Conservation (phyloP, 2,113 vertebrate species). For the Dipodomys ordii region DNA sequence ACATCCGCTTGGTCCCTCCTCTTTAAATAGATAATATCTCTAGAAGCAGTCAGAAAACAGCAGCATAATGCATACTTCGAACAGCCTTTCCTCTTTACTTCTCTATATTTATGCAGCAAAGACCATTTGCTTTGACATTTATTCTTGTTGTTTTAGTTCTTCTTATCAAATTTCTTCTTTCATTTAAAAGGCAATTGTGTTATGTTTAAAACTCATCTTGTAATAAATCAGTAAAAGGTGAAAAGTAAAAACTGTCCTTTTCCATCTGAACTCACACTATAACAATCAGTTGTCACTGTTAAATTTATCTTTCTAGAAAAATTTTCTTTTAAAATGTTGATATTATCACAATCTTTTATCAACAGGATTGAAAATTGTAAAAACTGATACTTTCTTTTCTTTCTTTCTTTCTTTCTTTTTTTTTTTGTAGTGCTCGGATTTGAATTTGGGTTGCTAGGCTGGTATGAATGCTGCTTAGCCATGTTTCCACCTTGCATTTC, state of each 20-base stretch:
- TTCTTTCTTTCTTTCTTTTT: too few relatives aligned
- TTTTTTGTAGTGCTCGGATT: too few relatives aligned
- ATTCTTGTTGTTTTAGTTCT: background rate
- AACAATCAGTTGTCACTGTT: background rate
- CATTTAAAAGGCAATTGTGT: constrained; percentile 18
- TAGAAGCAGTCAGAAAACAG: background rate
- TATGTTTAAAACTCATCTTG: constrained; percentile 38
- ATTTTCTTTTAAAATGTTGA: background rate
- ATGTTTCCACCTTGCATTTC: constrained; percentile 36
- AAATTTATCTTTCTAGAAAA: constrained; percentile 13
- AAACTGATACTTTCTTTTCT: too few relatives aligned
- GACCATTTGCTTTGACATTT: background rate
- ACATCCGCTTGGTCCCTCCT: background rate
- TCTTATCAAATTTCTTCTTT: background rate
- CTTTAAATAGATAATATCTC: background rate
- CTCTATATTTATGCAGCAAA: background rate
- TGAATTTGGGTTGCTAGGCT: too few relatives aligned
- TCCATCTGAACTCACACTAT: background rate
- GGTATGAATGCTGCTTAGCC: too few relatives aligned
- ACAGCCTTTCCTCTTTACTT: background rate
- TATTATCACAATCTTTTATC: background rate
- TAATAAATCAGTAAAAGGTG: background rate
- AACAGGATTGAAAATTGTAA: too few relatives aligned
- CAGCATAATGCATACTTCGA: background rate
- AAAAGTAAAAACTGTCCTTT: background rate